Evolutionary conservation across 2,888 invertebrate genomes (phyloP).

Genomic region (Dinocampus coccinellae): DNA sequence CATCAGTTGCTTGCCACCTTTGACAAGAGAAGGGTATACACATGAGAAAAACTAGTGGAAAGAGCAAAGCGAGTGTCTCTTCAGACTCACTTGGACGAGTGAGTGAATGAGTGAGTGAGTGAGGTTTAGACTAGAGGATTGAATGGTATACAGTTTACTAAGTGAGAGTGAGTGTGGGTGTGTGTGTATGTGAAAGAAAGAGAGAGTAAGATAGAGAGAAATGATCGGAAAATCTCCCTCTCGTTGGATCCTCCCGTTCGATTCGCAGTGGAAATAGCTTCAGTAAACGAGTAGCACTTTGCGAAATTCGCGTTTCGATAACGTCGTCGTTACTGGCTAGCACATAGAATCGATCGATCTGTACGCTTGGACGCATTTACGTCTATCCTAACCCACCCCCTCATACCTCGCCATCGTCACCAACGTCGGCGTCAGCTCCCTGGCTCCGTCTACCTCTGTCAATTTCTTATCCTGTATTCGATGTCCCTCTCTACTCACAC

Average conservation of each 20-base stretch:
- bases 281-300: constrained; percentile 41
- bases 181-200: constrained; percentile 7
- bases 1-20: background rate
- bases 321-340: constrained; percentile 37
- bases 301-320: constrained; percentile 41
- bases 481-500: constrained; percentile 16
- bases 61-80: constrained; percentile 27
- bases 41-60: constrained; percentile 15
- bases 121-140: background rate
- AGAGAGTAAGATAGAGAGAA: background rate
- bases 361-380: constrained; percentile 36
- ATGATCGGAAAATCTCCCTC: constrained; percentile 17
- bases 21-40: background rate
- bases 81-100: background rate
- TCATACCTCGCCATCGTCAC: constrained; percentile 12
- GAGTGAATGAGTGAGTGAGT: background rate
- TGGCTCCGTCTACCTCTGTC: background rate
- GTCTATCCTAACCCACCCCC: constrained; percentile 22
- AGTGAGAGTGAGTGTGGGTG: background rate
- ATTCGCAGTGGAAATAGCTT: constrained; percentile 36
- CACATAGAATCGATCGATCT: constrained; percentile 34
- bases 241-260: constrained; percentile 32
- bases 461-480: constrained; percentile 9
- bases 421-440: background rate
- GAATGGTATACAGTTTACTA: background rate